A percentile compares a stretch with the other conserved stretches of the same genome.
phyloP scores from a whole-genome alignment of 1,140 invertebrate genomes.

The Thaumetopoea pityocampa region DNA sequence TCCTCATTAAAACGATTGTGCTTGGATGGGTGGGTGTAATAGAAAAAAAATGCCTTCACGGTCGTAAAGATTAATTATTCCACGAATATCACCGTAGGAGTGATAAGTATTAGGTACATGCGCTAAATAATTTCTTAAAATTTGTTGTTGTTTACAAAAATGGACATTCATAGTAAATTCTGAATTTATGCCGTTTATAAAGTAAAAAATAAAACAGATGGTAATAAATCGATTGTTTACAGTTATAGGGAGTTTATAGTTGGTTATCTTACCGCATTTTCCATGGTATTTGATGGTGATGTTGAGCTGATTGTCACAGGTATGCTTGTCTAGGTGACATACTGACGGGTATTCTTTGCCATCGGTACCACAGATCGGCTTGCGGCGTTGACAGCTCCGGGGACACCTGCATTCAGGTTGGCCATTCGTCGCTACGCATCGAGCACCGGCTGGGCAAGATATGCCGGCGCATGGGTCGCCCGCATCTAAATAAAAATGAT shows the following conservation, averaged over 20 bases:
- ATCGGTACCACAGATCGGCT: slow-evolving; percentile 85
- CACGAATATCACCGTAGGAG: too few species aligned
- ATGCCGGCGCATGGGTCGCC: slow-evolving; percentile 85
- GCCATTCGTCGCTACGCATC: slow-evolving; percentile 86
- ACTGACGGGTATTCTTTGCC: slow-evolving; percentile 84
- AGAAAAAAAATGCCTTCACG: too few species aligned
- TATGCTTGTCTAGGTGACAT: slow-evolving; percentile 87
- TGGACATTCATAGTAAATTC: too few species aligned
- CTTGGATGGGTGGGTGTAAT: not conserved
- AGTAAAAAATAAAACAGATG: slow-evolving; percentile 9
- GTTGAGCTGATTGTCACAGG: slow-evolving; percentile 84
- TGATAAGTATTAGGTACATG: too few species aligned
- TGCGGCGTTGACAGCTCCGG: slow-evolving; percentile 82
- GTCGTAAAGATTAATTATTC: too few species aligned
- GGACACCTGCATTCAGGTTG: slow-evolving; percentile 85
- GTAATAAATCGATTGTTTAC: not conserved
- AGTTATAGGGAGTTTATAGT: not conserved
- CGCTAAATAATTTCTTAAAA: too few species aligned
- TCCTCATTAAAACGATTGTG: slow-evolving; percentile 33
- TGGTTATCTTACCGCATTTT: slow-evolving; percentile 88
- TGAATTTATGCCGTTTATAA: slow-evolving; percentile 3
- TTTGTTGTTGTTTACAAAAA: too few species aligned
- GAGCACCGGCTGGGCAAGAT: slow-evolving; percentile 83
- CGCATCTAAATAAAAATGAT: slow-evolving; percentile 74
- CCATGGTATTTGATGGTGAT: slow-evolving; percentile 90